Evolutionary conservation across 2,888 invertebrate species (phyloP).

Genomic region (Chrysodeixis includens): DNA sequence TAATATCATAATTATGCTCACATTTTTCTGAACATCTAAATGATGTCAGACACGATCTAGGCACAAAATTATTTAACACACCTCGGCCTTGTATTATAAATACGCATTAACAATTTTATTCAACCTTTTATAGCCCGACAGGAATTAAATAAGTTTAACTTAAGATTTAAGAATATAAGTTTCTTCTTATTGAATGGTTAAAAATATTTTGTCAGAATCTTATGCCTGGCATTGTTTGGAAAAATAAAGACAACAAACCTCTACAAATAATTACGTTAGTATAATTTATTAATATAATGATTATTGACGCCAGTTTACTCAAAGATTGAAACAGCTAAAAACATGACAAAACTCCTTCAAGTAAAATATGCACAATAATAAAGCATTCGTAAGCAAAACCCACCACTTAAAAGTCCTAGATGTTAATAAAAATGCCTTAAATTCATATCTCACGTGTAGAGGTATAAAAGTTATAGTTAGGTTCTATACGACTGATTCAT

Average conservation of each 20-base stretch:
- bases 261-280: not conserved
- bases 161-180: too few species aligned
- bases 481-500: slow-evolving; percentile 69
- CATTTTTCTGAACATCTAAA: slow-evolving; percentile 23
- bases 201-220: too few species aligned
- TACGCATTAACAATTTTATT: not conserved
- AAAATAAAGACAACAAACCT: too few species aligned
- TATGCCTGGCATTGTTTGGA: too few species aligned
- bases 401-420: slow-evolving; percentile 22
- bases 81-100: slow-evolving; percentile 7
- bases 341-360: not conserved
- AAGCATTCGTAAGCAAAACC: not conserved
- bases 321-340: not conserved
- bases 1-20: slow-evolving; percentile 20
- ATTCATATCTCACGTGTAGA: slow-evolving; percentile 55
- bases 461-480: slow-evolving; percentile 61
- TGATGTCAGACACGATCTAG: slow-evolving; percentile 35
- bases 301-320: not conserved
- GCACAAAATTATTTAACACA: slow-evolving; percentile 15
- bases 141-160: not conserved
- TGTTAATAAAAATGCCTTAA: slow-evolving; percentile 52
- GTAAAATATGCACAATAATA: not conserved
- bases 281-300: not conserved
- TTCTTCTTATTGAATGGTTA: too few species aligned
- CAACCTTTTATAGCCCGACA: slow-evolving; percentile 1